phyloP scores from a whole-genome alignment of 2,113 vertebrate genomes.

The Eudyptes chrysolophus region DNA sequence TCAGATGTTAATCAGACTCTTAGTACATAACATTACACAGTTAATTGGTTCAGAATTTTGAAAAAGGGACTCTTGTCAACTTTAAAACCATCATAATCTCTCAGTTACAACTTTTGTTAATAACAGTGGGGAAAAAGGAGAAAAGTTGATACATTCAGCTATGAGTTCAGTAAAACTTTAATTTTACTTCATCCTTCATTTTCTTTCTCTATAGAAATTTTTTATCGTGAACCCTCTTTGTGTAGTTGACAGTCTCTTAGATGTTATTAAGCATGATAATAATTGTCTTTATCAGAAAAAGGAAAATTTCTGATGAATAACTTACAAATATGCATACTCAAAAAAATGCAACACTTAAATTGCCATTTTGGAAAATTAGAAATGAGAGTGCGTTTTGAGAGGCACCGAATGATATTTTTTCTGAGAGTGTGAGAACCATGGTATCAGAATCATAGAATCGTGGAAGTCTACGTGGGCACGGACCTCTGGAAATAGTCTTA shows the following conservation, averaged over 20 bases:
- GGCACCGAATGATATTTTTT: background rate
- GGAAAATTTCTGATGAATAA: background rate
- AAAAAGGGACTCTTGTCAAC: background rate
- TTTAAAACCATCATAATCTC: background rate
- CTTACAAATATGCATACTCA: background rate
- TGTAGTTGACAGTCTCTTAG: background rate
- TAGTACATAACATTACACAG: accelerated
- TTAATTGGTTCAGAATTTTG: background rate
- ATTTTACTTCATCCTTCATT: background rate
- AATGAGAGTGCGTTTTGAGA: background rate
- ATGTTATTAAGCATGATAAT: background rate
- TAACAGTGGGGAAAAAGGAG: background rate
- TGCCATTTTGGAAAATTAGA: background rate
- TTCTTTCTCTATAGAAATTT: background rate
- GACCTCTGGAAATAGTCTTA: background rate
- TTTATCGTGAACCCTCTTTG: background rate
- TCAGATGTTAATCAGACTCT: background rate
- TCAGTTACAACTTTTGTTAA: background rate
- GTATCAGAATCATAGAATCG: background rate
- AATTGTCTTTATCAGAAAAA: background rate
- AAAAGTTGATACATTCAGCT: background rate
- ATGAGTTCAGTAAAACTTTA: background rate
- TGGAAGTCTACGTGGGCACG: background rate
- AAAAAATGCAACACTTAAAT: background rate
- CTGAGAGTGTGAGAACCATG: background rate